A percentile compares a stretch with the other conserved stretches of the same genome.
Evolutionary conservation across 2,888 invertebrate genomes (phyloP).

Genomic region (Periphyllus acericola): DNA sequence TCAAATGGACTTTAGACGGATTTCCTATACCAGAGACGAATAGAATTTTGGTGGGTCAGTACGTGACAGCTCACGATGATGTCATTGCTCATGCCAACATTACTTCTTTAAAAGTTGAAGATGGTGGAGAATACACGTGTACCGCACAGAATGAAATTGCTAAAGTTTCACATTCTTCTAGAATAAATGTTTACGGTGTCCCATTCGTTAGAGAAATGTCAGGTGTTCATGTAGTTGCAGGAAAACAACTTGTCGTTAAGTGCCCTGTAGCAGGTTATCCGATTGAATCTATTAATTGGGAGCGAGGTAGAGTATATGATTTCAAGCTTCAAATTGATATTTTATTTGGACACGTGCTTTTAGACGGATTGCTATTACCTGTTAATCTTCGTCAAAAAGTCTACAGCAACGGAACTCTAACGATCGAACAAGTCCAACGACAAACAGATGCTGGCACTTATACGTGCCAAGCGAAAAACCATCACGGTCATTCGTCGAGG

Average conservation of each 20-base stretch:
- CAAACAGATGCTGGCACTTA: slow-evolving; percentile 69
- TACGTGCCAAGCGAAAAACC: slow-evolving; percentile 69
- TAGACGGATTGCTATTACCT: slow-evolving; percentile 69
- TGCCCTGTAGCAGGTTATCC: slow-evolving; percentile 92
- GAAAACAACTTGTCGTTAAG: slow-evolving; percentile 83
- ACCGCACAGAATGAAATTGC: slow-evolving; percentile 85
- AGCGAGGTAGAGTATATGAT: slow-evolving; percentile 75
- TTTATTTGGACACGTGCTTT: slow-evolving; percentile 20
- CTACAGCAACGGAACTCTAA: slow-evolving; percentile 69
- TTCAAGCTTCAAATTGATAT: slow-evolving; percentile 4
- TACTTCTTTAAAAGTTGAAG: slow-evolving; percentile 86
- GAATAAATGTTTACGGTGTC: slow-evolving; percentile 86
- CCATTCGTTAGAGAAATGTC: slow-evolving; percentile 90
- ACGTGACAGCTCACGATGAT: slow-evolving; percentile 90
- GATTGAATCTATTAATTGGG: slow-evolving; percentile 88
- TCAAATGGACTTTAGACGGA: slow-evolving; percentile 90
- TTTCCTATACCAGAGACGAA: slow-evolving; percentile 83
- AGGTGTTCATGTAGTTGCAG: slow-evolving; percentile 87
- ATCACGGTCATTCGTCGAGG: slow-evolving; percentile 67
- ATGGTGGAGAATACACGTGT: slow-evolving; percentile 90
- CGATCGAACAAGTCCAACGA: slow-evolving; percentile 69
- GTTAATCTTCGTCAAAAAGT: slow-evolving; percentile 70
- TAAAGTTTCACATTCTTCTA: slow-evolving; percentile 81
- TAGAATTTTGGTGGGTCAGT: slow-evolving; percentile 88
- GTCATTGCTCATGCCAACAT: slow-evolving; percentile 93